Percentiles rank a stretch among this genome's conserved stretches.
phyloP scores from a whole-genome alignment of 2,888 invertebrate species.

The Drosophila emarginata region DNA sequence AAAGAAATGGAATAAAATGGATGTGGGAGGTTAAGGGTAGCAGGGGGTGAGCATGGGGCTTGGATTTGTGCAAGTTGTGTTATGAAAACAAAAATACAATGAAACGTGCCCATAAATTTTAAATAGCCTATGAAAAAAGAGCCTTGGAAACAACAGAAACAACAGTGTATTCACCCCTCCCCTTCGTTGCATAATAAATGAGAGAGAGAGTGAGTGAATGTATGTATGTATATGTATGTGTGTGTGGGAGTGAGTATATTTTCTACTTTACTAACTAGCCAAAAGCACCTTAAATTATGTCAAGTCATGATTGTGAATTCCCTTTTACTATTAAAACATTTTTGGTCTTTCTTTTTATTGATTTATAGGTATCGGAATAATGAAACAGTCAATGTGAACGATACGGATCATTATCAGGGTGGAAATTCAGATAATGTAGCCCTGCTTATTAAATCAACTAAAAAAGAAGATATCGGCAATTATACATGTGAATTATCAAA shows the following conservation, averaged over 20 bases:
- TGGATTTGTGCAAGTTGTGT: constrained; percentile 41
- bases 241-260: not conserved
- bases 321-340: too few species aligned
- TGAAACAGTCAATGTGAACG: constrained; percentile 84
- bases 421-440: constrained; percentile 90
- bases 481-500: constrained; percentile 93
- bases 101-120: constrained; percentile 70
- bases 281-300: constrained; percentile 1
- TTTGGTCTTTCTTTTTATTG: constrained; percentile 19
- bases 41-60: not conserved
- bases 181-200: constrained; percentile 25
- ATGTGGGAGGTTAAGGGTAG: not conserved
- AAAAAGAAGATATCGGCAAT: constrained; percentile 90
- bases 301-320: constrained; percentile 24
- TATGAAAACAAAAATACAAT: constrained; percentile 59
- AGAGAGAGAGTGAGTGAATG: constrained; percentile 19
- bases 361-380: constrained; percentile 87
- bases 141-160: constrained; percentile 7
- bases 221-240: constrained; percentile 6
- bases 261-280: not conserved
- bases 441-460: constrained; percentile 89
- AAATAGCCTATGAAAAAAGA: constrained; percentile 48
- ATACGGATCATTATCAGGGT: constrained; percentile 87
- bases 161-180: not conserved
- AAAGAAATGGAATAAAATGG: too few species aligned